Conservation (phyloP, 2,797 vertebrate species). For the Ara ararauna region DNA sequence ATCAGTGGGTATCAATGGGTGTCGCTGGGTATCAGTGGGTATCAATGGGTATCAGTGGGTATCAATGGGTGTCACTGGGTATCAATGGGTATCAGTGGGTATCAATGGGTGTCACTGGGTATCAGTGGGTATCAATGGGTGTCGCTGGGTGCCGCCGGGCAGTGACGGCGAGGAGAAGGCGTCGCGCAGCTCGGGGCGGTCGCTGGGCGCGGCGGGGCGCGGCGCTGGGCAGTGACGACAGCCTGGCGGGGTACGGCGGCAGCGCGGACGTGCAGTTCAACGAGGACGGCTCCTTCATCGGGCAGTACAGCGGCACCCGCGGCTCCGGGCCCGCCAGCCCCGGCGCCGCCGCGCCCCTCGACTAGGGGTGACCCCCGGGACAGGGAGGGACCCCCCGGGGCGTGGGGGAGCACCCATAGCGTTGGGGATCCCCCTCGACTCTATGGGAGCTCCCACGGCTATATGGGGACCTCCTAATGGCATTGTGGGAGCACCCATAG, state of each 20-base stretch:
- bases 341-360: neutral
- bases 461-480: neutral
- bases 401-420: neutral
- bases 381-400: neutral
- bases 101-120: too few species aligned
- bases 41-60: too few species aligned
- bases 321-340: neutral
- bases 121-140: too few species aligned
- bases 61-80: too few species aligned
- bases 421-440: too few species aligned
- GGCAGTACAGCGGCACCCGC: neutral
- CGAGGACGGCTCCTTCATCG: constrained; percentile 11
- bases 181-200: neutral
- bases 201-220: neutral
- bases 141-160: neutral
- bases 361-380: neutral
- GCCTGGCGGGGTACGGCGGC: neutral
- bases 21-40: too few species aligned
- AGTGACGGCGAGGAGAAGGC: neutral
- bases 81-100: too few species aligned
- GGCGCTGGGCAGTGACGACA: neutral
- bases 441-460: too few species aligned
- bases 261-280: constrained; percentile 6
- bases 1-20: too few species aligned
- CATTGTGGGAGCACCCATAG: neutral